Percentiles rank a stretch among this genome's conserved stretches.
phyloP scores from a whole-genome alignment of 2,888 invertebrate genomes.

The Lepidonotus clava region DNA sequence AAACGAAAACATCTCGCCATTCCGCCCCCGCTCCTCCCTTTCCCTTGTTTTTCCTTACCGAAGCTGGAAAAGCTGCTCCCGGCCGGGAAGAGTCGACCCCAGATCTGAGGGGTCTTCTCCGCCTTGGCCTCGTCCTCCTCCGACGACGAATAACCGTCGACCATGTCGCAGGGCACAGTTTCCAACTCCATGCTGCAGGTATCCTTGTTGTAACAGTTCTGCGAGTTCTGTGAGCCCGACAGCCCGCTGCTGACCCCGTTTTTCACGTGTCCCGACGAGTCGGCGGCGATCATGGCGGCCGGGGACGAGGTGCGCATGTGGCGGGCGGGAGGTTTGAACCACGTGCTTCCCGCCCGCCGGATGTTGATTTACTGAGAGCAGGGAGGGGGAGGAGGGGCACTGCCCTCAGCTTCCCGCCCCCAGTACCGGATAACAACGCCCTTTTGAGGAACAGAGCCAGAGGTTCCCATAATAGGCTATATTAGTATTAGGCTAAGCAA shows the following conservation, averaged over 20 bases:
- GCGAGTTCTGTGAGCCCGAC: not conserved
- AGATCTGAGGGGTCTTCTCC: constrained; percentile 64
- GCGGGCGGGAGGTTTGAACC: not conserved
- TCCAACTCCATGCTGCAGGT: constrained; percentile 67
- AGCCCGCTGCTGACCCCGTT: not conserved
- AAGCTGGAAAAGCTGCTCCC: constrained; percentile 71
- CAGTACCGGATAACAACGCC: too few species aligned
- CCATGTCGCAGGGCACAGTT: constrained; percentile 73
- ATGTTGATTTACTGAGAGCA: too few species aligned
- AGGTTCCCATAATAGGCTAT: too few species aligned
- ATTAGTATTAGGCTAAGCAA: too few species aligned
- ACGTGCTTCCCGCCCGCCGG: constrained; percentile 1
- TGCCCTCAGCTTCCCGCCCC: too few species aligned
- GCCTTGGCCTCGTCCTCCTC: constrained; percentile 72
- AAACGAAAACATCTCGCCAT: too few species aligned
- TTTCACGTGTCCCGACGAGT: not conserved
- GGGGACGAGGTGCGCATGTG: constrained; percentile 6
- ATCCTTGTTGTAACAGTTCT: not conserved
- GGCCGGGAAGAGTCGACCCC: constrained; percentile 77
- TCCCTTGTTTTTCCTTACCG: too few species aligned
- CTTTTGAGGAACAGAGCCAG: too few species aligned
- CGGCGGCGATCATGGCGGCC: not conserved
- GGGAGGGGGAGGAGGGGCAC: too few species aligned
- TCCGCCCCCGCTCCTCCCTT: too few species aligned
- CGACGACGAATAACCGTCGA: constrained; percentile 69